A percentile compares a stretch with the other conserved stretches of the same genome.
These are phyloP conservation scores for Octodonta nipae DNA, from an alignment of 2,888 invertebrate species.

Conservation along the genomic window DNA sequence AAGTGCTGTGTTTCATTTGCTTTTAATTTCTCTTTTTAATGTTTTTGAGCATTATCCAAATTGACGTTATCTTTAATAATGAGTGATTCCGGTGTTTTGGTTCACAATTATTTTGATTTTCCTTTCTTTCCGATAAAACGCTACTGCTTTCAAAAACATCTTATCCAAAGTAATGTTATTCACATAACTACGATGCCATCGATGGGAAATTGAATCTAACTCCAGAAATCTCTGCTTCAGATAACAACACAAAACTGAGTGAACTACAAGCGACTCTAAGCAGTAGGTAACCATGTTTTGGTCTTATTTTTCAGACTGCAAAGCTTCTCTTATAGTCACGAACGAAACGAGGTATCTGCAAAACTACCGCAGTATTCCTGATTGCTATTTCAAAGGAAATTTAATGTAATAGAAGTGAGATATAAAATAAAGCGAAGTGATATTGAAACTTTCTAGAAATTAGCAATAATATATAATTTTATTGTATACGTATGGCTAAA, in stretches of 20 bases:
- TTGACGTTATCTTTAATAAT: no score
- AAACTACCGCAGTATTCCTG: slow-evolving; percentile 11
- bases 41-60: no score
- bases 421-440: slow-evolving; percentile 11
- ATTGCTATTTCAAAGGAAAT: slow-evolving; percentile 14
- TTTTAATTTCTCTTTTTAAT: no score
- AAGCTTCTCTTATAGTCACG: not conserved
- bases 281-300: not conserved
- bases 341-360: not conserved
- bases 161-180: slow-evolving; percentile 10
- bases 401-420: slow-evolving; percentile 13
- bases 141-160: no score
- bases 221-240: slow-evolving; percentile 10
- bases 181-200: slow-evolving; percentile 13
- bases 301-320: not conserved
- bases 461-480: slow-evolving; percentile 9
- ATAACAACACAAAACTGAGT: slow-evolving; percentile 6
- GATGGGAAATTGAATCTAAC: slow-evolving; percentile 18
- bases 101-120: no score
- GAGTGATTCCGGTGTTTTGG: no score
- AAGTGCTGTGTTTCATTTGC: no score
- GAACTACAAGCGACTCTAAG: not conserved
- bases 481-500: no score
- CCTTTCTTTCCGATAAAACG: no score
- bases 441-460: slow-evolving; percentile 13